A percentile compares a stretch with the other conserved stretches of the same genome.
Evolutionary conservation across 2,888 invertebrate species (phyloP).

Genomic region (Sinelater perroti): DNA sequence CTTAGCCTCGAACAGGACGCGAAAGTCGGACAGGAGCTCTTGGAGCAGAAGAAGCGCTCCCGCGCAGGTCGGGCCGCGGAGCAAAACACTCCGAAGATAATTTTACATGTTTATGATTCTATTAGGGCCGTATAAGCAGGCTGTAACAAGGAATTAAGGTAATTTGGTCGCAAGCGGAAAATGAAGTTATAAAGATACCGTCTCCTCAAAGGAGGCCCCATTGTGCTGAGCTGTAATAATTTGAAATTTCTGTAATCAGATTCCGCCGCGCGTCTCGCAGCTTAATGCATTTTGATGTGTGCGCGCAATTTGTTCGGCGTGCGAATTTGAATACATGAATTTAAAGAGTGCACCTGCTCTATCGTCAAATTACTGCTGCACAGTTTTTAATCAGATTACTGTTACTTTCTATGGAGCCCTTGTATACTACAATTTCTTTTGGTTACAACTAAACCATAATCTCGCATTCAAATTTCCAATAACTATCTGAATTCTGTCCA

Average conservation of each 20-base stretch:
- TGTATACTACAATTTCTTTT: no score
- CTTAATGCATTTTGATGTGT: constrained; percentile 15
- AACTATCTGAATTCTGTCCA: no score
- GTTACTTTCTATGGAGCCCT: no score
- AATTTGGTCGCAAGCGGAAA: constrained; percentile 57
- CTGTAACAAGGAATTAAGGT: constrained; percentile 55
- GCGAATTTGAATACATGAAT: background rate
- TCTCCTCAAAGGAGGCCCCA: constrained; percentile 49
- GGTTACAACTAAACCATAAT: no score
- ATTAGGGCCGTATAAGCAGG: constrained; percentile 55
- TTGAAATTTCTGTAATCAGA: constrained; percentile 54
- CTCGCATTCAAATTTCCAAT: no score
- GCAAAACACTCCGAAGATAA: constrained; percentile 38
- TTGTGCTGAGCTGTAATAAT: constrained; percentile 56
- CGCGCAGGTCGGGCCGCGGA: constrained; percentile 9
- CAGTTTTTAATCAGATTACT: no score
- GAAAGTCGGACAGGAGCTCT: background rate
- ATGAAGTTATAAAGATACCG: constrained; percentile 57
- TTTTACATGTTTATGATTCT: constrained; percentile 56
- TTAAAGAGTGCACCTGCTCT: no score
- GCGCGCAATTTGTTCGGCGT: background rate
- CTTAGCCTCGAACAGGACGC: no score
- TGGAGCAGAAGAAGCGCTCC: constrained; percentile 13
- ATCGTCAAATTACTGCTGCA: no score
- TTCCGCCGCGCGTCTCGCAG: constrained; percentile 40